Conservation (phyloP, 1,140 invertebrate species). For the Daktulosphaira vitifoliae region DNA sequence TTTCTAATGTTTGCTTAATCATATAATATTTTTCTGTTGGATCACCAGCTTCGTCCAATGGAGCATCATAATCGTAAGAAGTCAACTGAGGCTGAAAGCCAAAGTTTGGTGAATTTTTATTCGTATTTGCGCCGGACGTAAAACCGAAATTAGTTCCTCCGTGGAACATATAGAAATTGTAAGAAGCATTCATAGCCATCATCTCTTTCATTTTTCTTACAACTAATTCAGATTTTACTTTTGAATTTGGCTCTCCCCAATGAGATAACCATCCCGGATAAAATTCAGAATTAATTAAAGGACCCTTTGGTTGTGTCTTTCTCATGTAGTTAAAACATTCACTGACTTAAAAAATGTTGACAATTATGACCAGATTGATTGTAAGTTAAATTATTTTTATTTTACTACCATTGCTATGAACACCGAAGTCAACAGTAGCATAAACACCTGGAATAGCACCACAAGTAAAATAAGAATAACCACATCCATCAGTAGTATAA, state of each 20-base stretch:
- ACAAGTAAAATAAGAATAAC: constrained; percentile 48
- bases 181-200: constrained; percentile 47
- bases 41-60: constrained; percentile 72
- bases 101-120: constrained; percentile 44
- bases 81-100: constrained; percentile 48
- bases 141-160: constrained; percentile 65
- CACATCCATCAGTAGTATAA: constrained; percentile 70
- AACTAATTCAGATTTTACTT: constrained; percentile 47
- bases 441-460: constrained; percentile 58
- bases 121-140: constrained; percentile 50
- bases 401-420: constrained; percentile 34
- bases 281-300: constrained; percentile 81
- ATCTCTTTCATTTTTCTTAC: constrained; percentile 56
- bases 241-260: constrained; percentile 63
- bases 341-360: neutral
- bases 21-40: constrained; percentile 69
- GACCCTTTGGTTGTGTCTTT: constrained; percentile 45
- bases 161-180: constrained; percentile 65
- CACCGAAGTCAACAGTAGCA: constrained; percentile 72
- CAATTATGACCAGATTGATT: too few relatives aligned
- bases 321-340: constrained; percentile 26
- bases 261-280: constrained; percentile 81
- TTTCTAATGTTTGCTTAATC: constrained; percentile 56
- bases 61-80: constrained; percentile 81
- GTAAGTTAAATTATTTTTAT: too few relatives aligned